Evolutionary conservation across 2,113 vertebrate genomes (phyloP).

Genomic region (Pteruthius melanotis): DNA sequence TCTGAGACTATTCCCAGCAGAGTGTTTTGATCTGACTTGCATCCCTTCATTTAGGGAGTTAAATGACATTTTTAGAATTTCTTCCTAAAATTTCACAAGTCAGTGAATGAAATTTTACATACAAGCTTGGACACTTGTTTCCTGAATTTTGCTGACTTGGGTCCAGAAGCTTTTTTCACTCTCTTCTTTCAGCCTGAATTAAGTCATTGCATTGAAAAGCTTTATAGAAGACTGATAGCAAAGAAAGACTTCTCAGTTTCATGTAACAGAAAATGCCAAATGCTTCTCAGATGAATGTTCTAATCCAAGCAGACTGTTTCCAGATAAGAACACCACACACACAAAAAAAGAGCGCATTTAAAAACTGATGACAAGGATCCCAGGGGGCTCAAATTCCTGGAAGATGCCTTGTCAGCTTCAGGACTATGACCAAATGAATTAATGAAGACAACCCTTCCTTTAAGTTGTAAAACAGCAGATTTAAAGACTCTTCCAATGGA

Average conservation of each 20-base stretch:
- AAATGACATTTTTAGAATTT: conserved; percentile 3
- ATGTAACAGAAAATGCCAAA: conserved; percentile 58
- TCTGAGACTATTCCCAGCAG: background rate
- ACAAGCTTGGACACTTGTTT: background rate
- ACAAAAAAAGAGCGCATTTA: conserved; percentile 6
- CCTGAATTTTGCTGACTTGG: conserved; percentile 37
- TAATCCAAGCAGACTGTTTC: conserved; percentile 51
- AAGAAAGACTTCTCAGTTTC: conserved; percentile 50
- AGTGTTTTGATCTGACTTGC: background rate
- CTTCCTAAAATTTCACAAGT: background rate
- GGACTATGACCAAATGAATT: conserved; percentile 68
- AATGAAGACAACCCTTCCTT: conserved; percentile 66
- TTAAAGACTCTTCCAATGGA: conserved; percentile 74
- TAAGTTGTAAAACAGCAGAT: conserved; percentile 72
- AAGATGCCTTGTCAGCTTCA: conserved; percentile 75
- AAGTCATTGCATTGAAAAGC: conserved; percentile 53
- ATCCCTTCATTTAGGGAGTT: background rate
- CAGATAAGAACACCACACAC: conserved; percentile 31
- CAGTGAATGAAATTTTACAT: background rate
- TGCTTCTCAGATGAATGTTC: conserved; percentile 20
- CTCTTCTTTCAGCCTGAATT: conserved; percentile 35
- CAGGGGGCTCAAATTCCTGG: conserved; percentile 55
- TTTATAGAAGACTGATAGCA: conserved; percentile 51
- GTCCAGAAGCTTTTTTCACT: conserved; percentile 53
- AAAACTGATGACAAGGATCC: conserved; percentile 69